These are phyloP conservation scores for Drosophila affinis DNA, from an alignment of 2,888 invertebrate genomes.

Conservation along the genomic window DNA sequence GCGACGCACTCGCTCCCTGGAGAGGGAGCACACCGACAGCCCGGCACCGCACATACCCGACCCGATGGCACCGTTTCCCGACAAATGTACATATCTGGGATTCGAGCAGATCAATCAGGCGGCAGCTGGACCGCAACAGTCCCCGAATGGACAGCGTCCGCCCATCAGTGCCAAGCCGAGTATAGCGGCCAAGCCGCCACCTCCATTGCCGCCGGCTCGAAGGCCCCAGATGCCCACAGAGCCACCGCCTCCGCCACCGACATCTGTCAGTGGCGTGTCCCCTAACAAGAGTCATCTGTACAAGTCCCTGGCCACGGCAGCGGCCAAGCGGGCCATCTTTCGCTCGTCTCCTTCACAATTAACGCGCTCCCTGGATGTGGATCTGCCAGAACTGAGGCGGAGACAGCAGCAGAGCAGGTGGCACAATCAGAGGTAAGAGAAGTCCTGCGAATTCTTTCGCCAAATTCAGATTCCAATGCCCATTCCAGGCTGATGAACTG, in stretches of 20 bases:
- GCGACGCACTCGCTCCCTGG: slow-evolving; percentile 69
- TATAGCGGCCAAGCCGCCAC: slow-evolving; percentile 60
- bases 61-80: slow-evolving; percentile 83
- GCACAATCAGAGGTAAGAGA: slow-evolving; percentile 40
- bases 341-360: slow-evolving; percentile 67
- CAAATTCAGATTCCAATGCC: neutral
- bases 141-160: slow-evolving; percentile 51
- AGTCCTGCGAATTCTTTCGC: too few species aligned
- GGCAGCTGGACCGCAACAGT: slow-evolving; percentile 27
- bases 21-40: slow-evolving; percentile 79
- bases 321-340: slow-evolving; percentile 73
- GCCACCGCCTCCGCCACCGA: slow-evolving; percentile 57
- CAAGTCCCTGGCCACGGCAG: slow-evolving; percentile 68
- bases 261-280: slow-evolving; percentile 47
- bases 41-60: slow-evolving; percentile 83
- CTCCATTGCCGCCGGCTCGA: slow-evolving; percentile 76
- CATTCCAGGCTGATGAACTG: slow-evolving; percentile 62
- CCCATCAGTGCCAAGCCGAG: slow-evolving; percentile 55
- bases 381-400: slow-evolving; percentile 41
- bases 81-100: slow-evolving; percentile 82
- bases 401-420: slow-evolving; percentile 16
- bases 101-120: slow-evolving; percentile 80
- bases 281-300: slow-evolving; percentile 80
- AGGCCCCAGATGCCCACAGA: slow-evolving; percentile 65
- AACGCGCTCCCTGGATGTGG: slow-evolving; percentile 68